Percentiles rank a stretch among this genome's conserved stretches.
These are phyloP conservation scores for Coregonus clupeaformis DNA, from an alignment of 2,113 vertebrate genomes.

Conservation along the genomic window DNA sequence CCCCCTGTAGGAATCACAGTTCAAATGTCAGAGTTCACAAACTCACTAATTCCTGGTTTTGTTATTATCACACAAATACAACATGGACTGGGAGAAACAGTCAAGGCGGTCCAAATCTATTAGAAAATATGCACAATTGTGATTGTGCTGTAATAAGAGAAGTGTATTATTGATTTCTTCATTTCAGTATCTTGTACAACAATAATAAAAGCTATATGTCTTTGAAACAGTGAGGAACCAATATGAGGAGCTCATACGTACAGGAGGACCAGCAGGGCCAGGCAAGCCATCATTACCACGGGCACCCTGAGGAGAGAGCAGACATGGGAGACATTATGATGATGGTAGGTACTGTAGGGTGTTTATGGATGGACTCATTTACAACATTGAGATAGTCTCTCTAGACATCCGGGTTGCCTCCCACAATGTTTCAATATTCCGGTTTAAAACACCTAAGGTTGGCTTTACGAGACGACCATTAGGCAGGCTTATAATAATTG, in stretches of 20 bases:
- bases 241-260: conserved; percentile 67
- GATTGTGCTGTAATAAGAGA: too few species aligned
- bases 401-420: too few species aligned
- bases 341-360: background rate
- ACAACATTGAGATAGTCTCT: too few species aligned
- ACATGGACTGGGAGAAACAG: background rate
- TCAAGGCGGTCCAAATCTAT: too few species aligned
- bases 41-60: background rate
- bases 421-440: too few species aligned
- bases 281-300: conserved; percentile 94
- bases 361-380: too few species aligned
- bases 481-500: too few species aligned
- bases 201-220: background rate
- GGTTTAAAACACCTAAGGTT: too few species aligned
- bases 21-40: conserved; percentile 11
- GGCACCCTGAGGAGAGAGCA: conserved; percentile 79
- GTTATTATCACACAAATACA: background rate
- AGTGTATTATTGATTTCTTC: too few species aligned
- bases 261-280: conserved; percentile 92
- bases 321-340: conserved; percentile 1
- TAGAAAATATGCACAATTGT: background rate
- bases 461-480: too few species aligned
- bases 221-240: conserved; percentile 2
- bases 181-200: too few species aligned
- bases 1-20: conserved; percentile 76